Evolutionary conservation across 2,113 vertebrate genomes (phyloP).

Genomic region (Urocynchramus pylzowi): DNA sequence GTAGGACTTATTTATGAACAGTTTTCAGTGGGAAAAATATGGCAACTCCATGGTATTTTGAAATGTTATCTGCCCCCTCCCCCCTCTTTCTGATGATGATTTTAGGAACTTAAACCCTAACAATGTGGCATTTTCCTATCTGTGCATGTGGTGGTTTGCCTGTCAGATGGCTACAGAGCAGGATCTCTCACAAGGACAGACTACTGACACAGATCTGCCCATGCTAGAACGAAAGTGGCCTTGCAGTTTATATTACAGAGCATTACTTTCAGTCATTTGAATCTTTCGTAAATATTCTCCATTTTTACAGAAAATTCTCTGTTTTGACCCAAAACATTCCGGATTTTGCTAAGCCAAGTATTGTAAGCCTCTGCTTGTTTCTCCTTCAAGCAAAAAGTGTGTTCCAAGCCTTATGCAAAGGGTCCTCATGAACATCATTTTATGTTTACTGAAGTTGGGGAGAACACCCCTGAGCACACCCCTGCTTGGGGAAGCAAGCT

Average conservation of each 20-base stretch:
- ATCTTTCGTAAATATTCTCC: not conserved
- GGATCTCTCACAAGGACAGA: not conserved
- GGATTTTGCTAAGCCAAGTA: not conserved
- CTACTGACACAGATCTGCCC: not conserved
- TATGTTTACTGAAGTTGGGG: not conserved
- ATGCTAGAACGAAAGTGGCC: not conserved
- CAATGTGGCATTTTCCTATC: not conserved
- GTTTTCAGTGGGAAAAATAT: not conserved
- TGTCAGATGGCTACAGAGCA: not conserved
- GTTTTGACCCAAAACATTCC: not conserved
- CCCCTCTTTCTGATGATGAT: not conserved
- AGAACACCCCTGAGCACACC: not conserved
- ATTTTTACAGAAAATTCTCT: not conserved
- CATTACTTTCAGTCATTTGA: not conserved
- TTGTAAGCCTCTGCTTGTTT: not conserved
- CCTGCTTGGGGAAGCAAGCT: not conserved
- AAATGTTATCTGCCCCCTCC: not conserved
- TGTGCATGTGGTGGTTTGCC: not conserved
- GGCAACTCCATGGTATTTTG: not conserved
- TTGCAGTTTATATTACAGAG: not conserved
- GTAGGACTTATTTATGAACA: not conserved
- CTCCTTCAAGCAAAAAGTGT: not conserved
- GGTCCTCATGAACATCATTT: not conserved
- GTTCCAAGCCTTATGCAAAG: not conserved
- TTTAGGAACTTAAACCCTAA: not conserved